These are phyloP conservation scores for Lepilemur ruficaudatus DNA, from an alignment of 2,797 vertebrate species.

Conservation along the genomic window DNA sequence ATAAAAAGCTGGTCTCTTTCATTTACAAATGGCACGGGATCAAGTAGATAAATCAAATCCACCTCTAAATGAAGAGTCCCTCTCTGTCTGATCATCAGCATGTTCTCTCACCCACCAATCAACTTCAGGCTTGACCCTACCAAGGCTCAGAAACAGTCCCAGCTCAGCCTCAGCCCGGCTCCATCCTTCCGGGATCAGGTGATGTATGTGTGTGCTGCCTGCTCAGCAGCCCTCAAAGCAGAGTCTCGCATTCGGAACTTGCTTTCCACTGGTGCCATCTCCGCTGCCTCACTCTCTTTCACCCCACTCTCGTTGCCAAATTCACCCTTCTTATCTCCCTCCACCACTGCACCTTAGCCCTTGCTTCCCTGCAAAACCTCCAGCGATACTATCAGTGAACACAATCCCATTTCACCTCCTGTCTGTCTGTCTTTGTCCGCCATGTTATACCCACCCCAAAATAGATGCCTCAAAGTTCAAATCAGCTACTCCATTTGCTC, in stretches of 20 bases:
- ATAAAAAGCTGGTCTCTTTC: neutral
- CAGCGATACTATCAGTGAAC: neutral
- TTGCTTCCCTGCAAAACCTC: neutral
- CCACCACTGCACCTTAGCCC: no score
- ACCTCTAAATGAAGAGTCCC: neutral
- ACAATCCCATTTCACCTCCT: neutral
- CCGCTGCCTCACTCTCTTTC: neutral
- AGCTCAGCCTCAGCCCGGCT: neutral
- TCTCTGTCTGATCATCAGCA: neutral
- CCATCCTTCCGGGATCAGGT: rapidly evolving
- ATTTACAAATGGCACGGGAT: neutral
- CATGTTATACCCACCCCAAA: neutral
- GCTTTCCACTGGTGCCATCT: neutral
- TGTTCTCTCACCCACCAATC: neutral
- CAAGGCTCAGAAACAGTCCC: neutral
- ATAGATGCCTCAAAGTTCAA: neutral
- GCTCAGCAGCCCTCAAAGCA: neutral
- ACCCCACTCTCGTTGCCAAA: neutral
- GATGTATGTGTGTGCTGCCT: neutral
- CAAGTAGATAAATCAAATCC: neutral
- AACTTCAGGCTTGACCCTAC: neutral
- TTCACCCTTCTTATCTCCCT: neutral
- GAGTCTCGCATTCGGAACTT: neutral
- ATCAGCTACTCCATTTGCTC: neutral
- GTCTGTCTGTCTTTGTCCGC: neutral